Evolutionary conservation across 2,888 invertebrate species (phyloP).

Genomic region (Bombylius major): DNA sequence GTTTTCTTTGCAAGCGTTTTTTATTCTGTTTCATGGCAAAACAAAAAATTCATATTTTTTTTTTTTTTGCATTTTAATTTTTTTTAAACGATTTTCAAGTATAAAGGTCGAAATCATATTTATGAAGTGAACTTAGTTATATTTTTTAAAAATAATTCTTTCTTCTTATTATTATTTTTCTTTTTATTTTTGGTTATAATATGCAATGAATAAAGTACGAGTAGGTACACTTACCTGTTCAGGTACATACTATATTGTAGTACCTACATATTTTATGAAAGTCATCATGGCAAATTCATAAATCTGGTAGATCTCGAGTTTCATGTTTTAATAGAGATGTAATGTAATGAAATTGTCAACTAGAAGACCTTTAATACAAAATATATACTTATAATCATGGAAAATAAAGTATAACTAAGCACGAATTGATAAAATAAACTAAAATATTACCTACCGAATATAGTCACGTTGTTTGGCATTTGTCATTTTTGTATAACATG

Average conservation of each 20-base stretch:
- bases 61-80: not conserved
- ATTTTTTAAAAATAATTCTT: too few relatives aligned
- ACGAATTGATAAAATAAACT: conserved; percentile 5
- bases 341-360: conserved; percentile 2
- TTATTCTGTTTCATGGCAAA: too few relatives aligned
- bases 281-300: not conserved
- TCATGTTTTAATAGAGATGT: conserved; percentile 6
- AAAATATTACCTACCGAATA: conserved; percentile 4
- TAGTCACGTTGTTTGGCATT: conserved; percentile 14
- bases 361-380: not conserved
- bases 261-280: not conserved
- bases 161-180: too few relatives aligned
- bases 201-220: too few relatives aligned
- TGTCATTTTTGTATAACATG: conserved; percentile 13
- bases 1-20: too few relatives aligned
- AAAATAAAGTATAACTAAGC: not conserved
- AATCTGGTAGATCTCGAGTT: not conserved
- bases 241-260: too few relatives aligned
- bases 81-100: not conserved
- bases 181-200: not conserved
- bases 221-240: too few relatives aligned
- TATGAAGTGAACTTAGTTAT: too few relatives aligned
- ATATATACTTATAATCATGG: not conserved
- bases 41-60: not conserved
- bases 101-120: not conserved